phyloP scores from a whole-genome alignment of 2,888 invertebrate species.

The Rotaria macrura region DNA sequence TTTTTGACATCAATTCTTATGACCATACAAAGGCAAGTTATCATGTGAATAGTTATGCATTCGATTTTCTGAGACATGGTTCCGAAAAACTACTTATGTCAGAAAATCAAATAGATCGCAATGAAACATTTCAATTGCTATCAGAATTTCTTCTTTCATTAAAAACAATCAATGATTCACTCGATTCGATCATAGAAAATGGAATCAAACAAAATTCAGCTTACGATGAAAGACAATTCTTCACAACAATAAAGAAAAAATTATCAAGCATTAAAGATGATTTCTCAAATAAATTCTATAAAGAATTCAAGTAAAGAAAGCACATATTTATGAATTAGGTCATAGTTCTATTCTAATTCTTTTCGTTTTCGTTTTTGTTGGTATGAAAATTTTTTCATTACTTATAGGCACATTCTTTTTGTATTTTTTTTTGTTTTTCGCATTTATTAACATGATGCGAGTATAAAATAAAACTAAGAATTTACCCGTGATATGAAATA shows the following conservation, averaged over 20 bases:
- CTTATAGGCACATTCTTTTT: too few relatives aligned
- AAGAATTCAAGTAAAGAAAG: neutral
- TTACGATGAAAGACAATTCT: neutral
- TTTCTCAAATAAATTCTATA: neutral
- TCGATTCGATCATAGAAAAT: neutral
- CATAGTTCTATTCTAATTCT: too few relatives aligned
- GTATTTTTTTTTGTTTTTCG: too few relatives aligned
- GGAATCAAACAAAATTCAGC: neutral
- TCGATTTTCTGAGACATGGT: neutral
- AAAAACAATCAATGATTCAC: neutral
- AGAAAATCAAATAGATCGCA: neutral
- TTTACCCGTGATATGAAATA: too few relatives aligned
- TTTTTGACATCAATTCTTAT: neutral
- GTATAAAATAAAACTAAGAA: too few relatives aligned
- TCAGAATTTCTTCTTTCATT: neutral
- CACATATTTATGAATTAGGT: too few relatives aligned
- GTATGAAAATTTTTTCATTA: too few relatives aligned
- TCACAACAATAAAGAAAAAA: neutral
- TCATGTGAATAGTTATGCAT: neutral
- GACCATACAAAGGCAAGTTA: slow-evolving; percentile 8
- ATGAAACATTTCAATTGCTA: neutral
- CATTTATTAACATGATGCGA: too few relatives aligned
- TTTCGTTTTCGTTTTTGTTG: too few relatives aligned
- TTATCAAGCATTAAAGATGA: neutral
- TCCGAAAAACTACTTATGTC: neutral